These are phyloP conservation scores for Calliopsis andreniformis DNA, from an alignment of 1,140 invertebrate genomes.

Conservation along the genomic window DNA sequence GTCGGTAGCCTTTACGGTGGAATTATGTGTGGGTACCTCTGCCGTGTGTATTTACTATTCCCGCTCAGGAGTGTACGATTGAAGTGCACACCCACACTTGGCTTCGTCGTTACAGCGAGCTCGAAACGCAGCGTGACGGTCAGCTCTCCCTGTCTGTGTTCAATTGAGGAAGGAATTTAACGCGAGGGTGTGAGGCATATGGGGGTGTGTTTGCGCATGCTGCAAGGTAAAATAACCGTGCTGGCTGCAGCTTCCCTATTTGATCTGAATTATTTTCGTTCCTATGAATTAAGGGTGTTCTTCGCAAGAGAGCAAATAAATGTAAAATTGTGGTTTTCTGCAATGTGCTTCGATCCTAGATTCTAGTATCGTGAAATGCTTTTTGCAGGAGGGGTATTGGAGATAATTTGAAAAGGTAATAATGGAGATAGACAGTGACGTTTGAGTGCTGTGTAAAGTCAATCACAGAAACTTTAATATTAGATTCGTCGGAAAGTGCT, in stretches of 20 bases:
- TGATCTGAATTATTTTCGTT: constrained; percentile 20
- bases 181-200: constrained; percentile 24
- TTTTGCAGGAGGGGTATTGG: too few species aligned
- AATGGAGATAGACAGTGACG: too few species aligned
- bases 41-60: constrained; percentile 37
- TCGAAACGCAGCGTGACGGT: constrained; percentile 47
- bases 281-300: neutral
- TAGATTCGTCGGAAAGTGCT: too few species aligned
- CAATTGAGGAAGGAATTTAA: constrained; percentile 29
- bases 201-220: constrained; percentile 12
- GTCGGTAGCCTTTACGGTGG: constrained; percentile 37
- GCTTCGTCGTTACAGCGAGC: neutral
- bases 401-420: too few species aligned
- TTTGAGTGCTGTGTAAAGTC: too few species aligned
- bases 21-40: constrained; percentile 27
- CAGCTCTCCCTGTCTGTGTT: constrained; percentile 42
- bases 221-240: constrained; percentile 17
- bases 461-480: too few species aligned
- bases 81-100: constrained; percentile 32
- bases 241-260: constrained; percentile 4
- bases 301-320: neutral
- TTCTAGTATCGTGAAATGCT: too few species aligned
- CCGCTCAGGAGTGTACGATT: constrained; percentile 30
- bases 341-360: neutral
- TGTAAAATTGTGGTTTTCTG: neutral